A percentile compares a stretch with the other conserved stretches of the same genome.
Evolutionary conservation across 2,888 invertebrate genomes (phyloP).

Genomic region (Ichneumoninae sp.): DNA sequence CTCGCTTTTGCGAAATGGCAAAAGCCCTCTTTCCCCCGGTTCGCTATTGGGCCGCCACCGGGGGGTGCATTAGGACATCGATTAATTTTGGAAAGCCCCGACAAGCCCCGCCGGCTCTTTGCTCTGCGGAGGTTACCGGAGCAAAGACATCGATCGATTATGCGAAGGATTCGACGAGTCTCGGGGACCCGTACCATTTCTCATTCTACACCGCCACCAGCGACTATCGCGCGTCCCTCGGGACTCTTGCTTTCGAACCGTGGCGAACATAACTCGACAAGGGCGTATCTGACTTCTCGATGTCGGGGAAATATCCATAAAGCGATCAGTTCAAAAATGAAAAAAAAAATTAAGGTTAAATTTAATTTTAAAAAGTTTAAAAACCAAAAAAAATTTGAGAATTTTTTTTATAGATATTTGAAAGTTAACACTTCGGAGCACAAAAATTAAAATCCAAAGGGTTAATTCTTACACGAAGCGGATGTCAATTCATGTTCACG

Average conservation of each 20-base stretch:
- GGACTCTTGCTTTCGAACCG: slow-evolving; percentile 33
- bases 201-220: background rate
- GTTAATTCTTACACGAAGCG: no score
- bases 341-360: background rate
- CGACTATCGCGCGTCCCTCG: slow-evolving; percentile 18
- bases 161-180: slow-evolving; percentile 56
- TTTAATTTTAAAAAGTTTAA: background rate
- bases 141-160: slow-evolving; percentile 58
- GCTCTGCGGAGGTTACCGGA: slow-evolving; percentile 45
- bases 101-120: slow-evolving; percentile 20
- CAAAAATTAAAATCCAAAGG: no score
- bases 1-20: background rate
- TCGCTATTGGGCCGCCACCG: background rate
- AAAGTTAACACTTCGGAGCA: no score
- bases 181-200: slow-evolving; percentile 21
- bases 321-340: background rate
- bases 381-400: background rate
- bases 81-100: slow-evolving; percentile 59
- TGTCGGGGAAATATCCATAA: background rate
- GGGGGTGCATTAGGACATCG: slow-evolving; percentile 45
- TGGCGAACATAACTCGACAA: slow-evolving; percentile 37
- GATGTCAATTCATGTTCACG: no score
- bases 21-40: background rate
- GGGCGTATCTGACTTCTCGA: background rate
- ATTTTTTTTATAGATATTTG: no score